These are phyloP conservation scores for Fregata magnificens DNA, from an alignment of 2,113 vertebrate genomes.

Conservation along the genomic window DNA sequence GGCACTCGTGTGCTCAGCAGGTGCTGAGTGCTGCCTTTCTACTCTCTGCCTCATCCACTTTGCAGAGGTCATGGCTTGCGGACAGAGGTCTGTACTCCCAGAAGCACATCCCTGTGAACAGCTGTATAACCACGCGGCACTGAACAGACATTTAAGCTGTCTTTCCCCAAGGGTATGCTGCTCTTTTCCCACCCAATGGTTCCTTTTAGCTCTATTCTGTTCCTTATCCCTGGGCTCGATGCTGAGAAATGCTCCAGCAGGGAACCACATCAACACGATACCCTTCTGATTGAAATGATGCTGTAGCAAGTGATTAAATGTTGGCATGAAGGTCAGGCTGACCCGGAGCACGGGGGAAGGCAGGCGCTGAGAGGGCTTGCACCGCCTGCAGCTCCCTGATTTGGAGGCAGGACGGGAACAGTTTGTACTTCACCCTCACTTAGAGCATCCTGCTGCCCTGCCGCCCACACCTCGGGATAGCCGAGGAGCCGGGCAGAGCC, in stretches of 20 bases:
- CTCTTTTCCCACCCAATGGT: neutral
- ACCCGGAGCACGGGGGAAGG: neutral
- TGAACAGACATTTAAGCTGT: neutral
- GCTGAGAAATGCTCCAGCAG: neutral
- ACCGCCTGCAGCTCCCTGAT: neutral
- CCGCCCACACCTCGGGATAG: neutral
- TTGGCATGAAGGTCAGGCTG: neutral
- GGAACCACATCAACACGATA: accelerated
- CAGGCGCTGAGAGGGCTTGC: neutral
- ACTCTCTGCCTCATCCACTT: neutral
- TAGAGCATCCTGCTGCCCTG: neutral
- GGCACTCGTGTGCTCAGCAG: neutral
- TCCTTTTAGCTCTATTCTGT: neutral
- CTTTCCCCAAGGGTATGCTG: neutral
- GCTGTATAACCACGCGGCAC: neutral
- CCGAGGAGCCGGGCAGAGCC: neutral
- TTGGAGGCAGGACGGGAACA: neutral
- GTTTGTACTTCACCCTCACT: neutral
- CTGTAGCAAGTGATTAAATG: accelerated
- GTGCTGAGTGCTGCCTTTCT: neutral
- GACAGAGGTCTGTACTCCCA: neutral
- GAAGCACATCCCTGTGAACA: neutral
- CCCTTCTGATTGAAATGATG: neutral
- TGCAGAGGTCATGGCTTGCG: neutral
- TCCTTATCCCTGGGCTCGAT: neutral